A percentile compares a stretch with the other conserved stretches of the same genome.
Conservation (phyloP, 2,113 vertebrate genomes). For the Sinocyclocheilus maitianheensis region DNA sequence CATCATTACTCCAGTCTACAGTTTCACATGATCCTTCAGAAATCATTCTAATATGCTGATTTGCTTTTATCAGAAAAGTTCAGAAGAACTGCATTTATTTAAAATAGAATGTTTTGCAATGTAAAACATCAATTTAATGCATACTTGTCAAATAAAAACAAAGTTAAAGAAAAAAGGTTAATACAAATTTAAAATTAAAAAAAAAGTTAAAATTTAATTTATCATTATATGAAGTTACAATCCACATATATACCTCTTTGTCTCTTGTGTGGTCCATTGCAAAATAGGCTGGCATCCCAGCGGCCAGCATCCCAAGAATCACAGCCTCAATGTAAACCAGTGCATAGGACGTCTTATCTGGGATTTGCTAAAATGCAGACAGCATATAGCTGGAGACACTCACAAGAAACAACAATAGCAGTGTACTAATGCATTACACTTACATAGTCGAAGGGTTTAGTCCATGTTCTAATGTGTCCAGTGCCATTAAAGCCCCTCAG, state of each 20-base stretch:
- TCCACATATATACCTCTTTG: slow-evolving; percentile 80
- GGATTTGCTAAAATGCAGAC: slow-evolving; percentile 69
- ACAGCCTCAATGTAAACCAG: slow-evolving; percentile 82
- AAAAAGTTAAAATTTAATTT: background rate
- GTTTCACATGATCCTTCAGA: no score
- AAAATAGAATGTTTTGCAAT: background rate
- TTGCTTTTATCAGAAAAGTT: no score
- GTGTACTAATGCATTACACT: slow-evolving; percentile 50
- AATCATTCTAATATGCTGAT: no score
- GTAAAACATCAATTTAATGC: background rate
- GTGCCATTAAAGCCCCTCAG: slow-evolving; percentile 82
- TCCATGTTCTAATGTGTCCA: slow-evolving; percentile 86
- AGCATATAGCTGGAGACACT: background rate
- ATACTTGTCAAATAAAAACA: background rate
- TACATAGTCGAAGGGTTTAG: slow-evolving; percentile 87
- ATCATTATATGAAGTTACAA: background rate
- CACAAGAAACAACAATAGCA: background rate
- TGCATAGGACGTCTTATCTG: slow-evolving; percentile 69
- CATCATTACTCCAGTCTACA: no score
- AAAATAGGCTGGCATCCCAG: slow-evolving; percentile 92
- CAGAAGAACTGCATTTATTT: background rate
- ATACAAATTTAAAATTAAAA: no score
- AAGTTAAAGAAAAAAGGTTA: background rate
- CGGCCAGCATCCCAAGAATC: slow-evolving; percentile 88
- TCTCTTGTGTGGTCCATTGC: slow-evolving; percentile 96